Evolutionary conservation across 1,140 invertebrate genomes (phyloP).

Genomic region (Lethrus apterus): DNA sequence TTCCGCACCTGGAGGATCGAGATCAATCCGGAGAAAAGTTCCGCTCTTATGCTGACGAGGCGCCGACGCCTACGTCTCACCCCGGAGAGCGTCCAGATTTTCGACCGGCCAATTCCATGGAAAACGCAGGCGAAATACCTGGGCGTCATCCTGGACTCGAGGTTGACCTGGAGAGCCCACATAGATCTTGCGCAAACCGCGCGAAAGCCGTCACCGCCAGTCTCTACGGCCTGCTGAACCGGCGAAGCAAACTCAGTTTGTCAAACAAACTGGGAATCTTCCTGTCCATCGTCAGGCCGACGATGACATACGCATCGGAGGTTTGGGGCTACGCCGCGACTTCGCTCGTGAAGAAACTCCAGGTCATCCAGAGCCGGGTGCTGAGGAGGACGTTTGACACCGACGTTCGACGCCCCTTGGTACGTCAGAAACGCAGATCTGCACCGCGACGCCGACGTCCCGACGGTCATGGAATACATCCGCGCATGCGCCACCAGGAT

Average conservation of each 20-base stretch:
- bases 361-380: conserved; percentile 19
- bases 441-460: conserved; percentile 14
- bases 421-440: conserved; percentile 13
- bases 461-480: not conserved
- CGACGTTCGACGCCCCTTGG: conserved; percentile 16
- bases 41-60: conserved; percentile 14
- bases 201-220: not conserved
- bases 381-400: no score
- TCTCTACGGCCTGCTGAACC: not conserved
- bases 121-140: conserved; percentile 19
- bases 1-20: conserved; percentile 23
- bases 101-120: conserved; percentile 12
- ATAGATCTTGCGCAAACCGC: not conserved
- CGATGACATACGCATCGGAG: conserved; percentile 12
- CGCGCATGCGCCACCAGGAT: not conserved
- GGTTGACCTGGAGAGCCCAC: conserved; percentile 15
- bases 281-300: conserved; percentile 15
- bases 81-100: not conserved
- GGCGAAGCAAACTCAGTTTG: conserved; percentile 3
- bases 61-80: not conserved
- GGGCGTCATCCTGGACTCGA: conserved; percentile 14
- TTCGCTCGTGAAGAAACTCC: conserved; percentile 15
- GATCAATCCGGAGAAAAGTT: conserved; percentile 25
- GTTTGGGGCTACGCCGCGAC: conserved; percentile 16
- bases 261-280: conserved; percentile 16